Percentiles rank a stretch among this genome's conserved stretches.
Conservation (phyloP, 92 coral and sea anemone species). For the Siderastrea siderea region DNA sequence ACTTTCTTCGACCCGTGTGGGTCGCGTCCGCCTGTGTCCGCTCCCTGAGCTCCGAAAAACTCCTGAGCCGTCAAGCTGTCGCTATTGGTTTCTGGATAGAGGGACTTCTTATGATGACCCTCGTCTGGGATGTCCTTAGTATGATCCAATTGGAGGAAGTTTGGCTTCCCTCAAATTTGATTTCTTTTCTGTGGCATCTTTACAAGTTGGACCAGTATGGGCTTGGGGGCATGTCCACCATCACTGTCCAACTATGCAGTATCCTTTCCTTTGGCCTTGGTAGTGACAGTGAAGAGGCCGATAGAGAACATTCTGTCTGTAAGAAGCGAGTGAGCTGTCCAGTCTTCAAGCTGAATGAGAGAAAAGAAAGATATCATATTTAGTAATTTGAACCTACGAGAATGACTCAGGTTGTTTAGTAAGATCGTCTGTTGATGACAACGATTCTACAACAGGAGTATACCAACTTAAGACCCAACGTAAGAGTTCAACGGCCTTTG, state of each 20-base stretch:
- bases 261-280: slow-evolving; percentile 52
- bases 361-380: no score
- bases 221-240: not conserved
- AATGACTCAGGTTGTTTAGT: no score
- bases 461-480: no score
- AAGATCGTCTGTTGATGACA: no score
- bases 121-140: slow-evolving; percentile 3
- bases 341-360: slow-evolving; percentile 87
- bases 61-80: slow-evolving; percentile 38
- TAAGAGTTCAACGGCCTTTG: no score
- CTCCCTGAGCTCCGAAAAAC: slow-evolving; percentile 12
- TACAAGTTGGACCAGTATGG: not conserved
- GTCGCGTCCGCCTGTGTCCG: not conserved
- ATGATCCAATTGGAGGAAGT: slow-evolving; percentile 33
- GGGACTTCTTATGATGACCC: slow-evolving; percentile 36
- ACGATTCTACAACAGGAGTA: no score
- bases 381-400: no score
- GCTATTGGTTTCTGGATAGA: slow-evolving; percentile 74
- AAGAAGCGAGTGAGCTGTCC: slow-evolving; percentile 95
- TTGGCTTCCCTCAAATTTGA: slow-evolving; percentile 22
- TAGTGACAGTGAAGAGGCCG: slow-evolving; percentile 97
- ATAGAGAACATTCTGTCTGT: slow-evolving; percentile 86
- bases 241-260: slow-evolving; percentile 12
- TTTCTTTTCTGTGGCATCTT: slow-evolving; percentile 24
- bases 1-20: slow-evolving; percentile 27